phyloP scores from a whole-genome alignment of 2,888 invertebrate species.

The Acronicta psi region DNA sequence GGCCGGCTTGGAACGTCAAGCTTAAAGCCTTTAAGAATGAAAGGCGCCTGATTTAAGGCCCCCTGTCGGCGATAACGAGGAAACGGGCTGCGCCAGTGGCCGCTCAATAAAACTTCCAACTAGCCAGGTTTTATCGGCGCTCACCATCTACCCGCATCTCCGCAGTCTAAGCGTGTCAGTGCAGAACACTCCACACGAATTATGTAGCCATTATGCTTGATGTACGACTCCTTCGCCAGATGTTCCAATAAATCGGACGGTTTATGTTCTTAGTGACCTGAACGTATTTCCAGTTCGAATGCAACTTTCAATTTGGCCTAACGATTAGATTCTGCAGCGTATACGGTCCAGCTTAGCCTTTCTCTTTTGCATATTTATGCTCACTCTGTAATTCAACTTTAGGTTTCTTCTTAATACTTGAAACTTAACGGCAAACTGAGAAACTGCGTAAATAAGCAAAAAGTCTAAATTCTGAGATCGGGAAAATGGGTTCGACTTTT shows the following conservation, averaged over 20 bases:
- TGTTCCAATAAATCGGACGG: constrained; percentile 67
- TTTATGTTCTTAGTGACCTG: constrained; percentile 41
- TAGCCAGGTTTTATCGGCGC: constrained; percentile 69
- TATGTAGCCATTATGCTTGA: constrained; percentile 79
- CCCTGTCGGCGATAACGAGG: constrained; percentile 82
- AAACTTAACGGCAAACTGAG: neutral
- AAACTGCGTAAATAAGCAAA: constrained; percentile 24
- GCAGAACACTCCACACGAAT: constrained; percentile 74
- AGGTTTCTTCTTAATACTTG: too few relatives aligned
- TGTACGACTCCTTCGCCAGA: constrained; percentile 69
- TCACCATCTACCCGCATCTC: constrained; percentile 80
- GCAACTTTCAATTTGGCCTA: constrained; percentile 39
- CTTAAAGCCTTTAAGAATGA: constrained; percentile 80
- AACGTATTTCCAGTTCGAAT: constrained; percentile 28
- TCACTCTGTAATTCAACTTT: constrained; percentile 2
- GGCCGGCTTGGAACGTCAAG: constrained; percentile 69
- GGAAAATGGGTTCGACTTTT: constrained; percentile 49
- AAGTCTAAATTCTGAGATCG: constrained; percentile 17
- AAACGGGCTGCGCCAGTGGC: constrained; percentile 78
- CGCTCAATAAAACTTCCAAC: constrained; percentile 82
- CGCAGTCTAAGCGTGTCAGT: constrained; percentile 77
- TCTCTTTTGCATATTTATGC: constrained; percentile 27
- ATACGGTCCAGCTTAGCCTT: constrained; percentile 17
- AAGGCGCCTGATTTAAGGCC: constrained; percentile 83
- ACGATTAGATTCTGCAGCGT: constrained; percentile 11